These are phyloP conservation scores for Vireo altiloquus DNA, from an alignment of 2,113 vertebrate species.

Conservation along the genomic window DNA sequence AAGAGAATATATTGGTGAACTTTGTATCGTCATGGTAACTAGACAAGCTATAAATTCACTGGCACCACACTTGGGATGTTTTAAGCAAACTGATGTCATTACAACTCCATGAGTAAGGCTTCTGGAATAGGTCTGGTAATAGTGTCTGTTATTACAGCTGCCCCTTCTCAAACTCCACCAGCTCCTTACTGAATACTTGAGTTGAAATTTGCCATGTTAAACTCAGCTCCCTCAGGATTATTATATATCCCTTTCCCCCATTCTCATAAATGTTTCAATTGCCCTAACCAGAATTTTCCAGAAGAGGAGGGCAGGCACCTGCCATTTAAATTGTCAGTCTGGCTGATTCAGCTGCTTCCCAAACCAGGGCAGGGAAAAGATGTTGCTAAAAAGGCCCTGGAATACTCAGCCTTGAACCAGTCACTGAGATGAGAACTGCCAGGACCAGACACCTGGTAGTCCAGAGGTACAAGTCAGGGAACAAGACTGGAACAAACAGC, in stretches of 20 bases:
- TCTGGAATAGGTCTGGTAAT: not conserved
- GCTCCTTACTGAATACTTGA: not conserved
- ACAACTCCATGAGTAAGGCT: not conserved
- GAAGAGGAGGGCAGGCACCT: not conserved
- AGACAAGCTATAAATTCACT: conserved; percentile 8
- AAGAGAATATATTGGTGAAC: not conserved
- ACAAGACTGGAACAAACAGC: not conserved
- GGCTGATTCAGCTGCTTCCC: not conserved
- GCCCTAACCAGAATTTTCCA: not conserved
- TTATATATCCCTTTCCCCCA: not conserved
- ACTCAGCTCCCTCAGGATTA: not conserved
- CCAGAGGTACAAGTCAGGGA: not conserved
- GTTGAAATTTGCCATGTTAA: not conserved
- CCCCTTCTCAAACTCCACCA: not conserved
- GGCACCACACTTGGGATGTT: not conserved
- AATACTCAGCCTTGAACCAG: not conserved
- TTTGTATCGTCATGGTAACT: not conserved
- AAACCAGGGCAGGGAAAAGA: not conserved
- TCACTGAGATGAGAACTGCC: not conserved
- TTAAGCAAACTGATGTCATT: conserved; percentile 32
- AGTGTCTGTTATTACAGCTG: conserved; percentile 24
- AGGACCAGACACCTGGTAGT: not conserved
- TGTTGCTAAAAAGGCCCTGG: fast-evolving
- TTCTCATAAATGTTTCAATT: not conserved
- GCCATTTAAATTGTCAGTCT: not conserved